phyloP scores from a whole-genome alignment of 1,140 invertebrate species.

The Aphelinus certus region DNA sequence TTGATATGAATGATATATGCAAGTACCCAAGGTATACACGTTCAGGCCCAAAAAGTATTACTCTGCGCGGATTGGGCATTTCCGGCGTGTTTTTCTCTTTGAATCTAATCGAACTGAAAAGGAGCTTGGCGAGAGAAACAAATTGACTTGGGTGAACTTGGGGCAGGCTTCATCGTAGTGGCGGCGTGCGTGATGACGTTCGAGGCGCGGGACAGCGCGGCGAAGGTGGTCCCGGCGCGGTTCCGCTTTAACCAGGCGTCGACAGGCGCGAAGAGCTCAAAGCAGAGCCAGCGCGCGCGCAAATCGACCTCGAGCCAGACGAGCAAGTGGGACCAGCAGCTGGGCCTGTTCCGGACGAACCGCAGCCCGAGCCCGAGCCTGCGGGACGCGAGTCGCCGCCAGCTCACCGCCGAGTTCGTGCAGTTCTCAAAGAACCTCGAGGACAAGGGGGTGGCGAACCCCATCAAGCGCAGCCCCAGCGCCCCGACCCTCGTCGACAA shows the following conservation, averaged over 20 bases:
- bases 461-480: constrained; percentile 68
- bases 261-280: constrained; percentile 54
- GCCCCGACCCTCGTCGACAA: constrained; percentile 67
- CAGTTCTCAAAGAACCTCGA: constrained; percentile 75
- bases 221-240: constrained; percentile 84
- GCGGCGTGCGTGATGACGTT: constrained; percentile 96
- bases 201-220: constrained; percentile 86
- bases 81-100: too few species aligned
- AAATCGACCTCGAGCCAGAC: constrained; percentile 66
- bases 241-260: constrained; percentile 71
- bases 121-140: too few species aligned
- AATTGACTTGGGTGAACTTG: too few species aligned
- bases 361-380: constrained; percentile 63
- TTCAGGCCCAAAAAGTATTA: too few species aligned
- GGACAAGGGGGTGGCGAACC: constrained; percentile 58
- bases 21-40: too few species aligned
- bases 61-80: too few species aligned
- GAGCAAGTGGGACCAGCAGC: constrained; percentile 71
- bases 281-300: constrained; percentile 61
- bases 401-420: constrained; percentile 76
- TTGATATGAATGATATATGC: too few species aligned
- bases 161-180: constrained; percentile 86
- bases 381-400: constrained; percentile 61
- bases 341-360: constrained; percentile 70
- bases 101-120: too few species aligned